Evolutionary conservation across 2,888 invertebrate genomes (phyloP).

Genomic region (Atrina japonica): DNA sequence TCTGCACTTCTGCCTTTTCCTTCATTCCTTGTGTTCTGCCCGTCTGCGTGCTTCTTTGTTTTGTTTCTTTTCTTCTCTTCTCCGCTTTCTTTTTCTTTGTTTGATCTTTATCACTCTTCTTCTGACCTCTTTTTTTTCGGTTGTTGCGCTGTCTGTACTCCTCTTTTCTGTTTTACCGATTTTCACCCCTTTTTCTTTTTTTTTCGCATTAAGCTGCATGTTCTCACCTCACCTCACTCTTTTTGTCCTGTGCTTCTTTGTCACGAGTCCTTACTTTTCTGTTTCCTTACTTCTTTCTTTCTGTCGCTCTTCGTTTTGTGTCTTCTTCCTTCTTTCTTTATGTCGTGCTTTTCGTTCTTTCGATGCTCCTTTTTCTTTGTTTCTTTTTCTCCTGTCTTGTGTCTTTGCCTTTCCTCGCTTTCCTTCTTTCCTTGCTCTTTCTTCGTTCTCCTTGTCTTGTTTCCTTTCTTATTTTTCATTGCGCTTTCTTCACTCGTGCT

Average conservation of each 20-base stretch:
- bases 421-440: too few species aligned
- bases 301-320: not conserved
- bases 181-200: too few species aligned
- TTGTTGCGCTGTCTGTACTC: not conserved
- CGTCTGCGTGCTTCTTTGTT: not conserved
- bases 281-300: not conserved
- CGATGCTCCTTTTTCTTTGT: not conserved
- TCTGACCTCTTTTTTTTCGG: not conserved
- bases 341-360: not conserved
- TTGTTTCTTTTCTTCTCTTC: too few species aligned
- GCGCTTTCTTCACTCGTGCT: too few species aligned
- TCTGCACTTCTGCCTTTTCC: not conserved
- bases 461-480: too few species aligned
- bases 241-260: not conserved
- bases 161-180: not conserved
- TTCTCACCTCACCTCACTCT: too few species aligned
- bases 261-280: not conserved
- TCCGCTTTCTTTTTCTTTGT: not conserved
- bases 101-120: not conserved
- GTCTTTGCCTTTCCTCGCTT: too few species aligned
- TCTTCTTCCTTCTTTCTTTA: not conserved
- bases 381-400: too few species aligned
- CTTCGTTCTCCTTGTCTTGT: too few species aligned
- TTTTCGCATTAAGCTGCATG: too few species aligned
- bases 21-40: not conserved